phyloP scores from a whole-genome alignment of 2,113 vertebrate species.

The Sphaerodactylus townsendi region DNA sequence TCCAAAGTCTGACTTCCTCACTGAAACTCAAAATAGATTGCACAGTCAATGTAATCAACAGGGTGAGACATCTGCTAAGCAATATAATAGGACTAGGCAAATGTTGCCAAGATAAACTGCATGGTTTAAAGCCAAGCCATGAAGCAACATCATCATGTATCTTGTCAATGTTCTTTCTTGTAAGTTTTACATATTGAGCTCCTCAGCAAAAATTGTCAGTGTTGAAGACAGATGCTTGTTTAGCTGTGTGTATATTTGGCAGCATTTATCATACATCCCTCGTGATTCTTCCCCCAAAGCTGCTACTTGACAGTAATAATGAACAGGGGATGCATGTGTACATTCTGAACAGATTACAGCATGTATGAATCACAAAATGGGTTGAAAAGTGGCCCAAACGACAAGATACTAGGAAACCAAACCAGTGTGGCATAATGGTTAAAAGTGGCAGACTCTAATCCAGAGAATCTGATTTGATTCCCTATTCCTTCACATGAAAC shows the following conservation, averaged over 20 bases:
- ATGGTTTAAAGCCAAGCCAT: conserved; percentile 53
- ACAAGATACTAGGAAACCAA: neutral
- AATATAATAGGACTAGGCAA: neutral
- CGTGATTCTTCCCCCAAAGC: neutral
- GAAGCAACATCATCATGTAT: conserved; percentile 36
- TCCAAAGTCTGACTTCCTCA: too few relatives aligned
- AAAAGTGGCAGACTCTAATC: too few relatives aligned
- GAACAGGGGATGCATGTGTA: neutral
- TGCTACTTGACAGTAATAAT: neutral
- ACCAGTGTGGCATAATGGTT: too few relatives aligned
- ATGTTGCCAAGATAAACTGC: conserved; percentile 40
- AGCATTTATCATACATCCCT: neutral
- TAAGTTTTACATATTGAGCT: neutral
- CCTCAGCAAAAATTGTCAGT: neutral
- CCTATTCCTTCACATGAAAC: too few relatives aligned
- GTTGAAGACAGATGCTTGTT: neutral
- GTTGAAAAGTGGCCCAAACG: neutral
- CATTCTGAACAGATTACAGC: neutral
- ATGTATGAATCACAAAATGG: neutral
- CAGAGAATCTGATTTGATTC: too few relatives aligned
- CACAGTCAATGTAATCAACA: too few relatives aligned
- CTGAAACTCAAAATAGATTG: too few relatives aligned
- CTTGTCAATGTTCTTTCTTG: neutral
- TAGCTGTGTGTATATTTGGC: neutral
- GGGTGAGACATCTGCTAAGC: too few relatives aligned